Conservation (phyloP, 2,113 vertebrate genomes). For the Himantopus leucocephalus region DNA sequence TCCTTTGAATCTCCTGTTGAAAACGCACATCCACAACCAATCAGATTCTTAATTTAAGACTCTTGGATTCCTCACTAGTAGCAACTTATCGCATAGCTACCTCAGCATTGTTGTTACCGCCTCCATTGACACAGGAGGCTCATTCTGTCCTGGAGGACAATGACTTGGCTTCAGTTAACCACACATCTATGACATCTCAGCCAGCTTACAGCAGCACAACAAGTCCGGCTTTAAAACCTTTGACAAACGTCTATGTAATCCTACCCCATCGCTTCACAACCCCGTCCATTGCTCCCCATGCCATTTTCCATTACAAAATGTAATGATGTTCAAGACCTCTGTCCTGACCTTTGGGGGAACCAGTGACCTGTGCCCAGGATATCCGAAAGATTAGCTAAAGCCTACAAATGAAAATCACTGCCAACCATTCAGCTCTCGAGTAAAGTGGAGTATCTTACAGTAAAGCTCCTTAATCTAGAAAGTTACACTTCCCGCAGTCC, state of each 20-base stretch:
- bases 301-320: background rate
- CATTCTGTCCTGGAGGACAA: background rate
- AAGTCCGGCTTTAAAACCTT: background rate
- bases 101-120: background rate
- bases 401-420: background rate
- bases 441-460: background rate
- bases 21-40: background rate
- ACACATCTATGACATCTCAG: background rate
- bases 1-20: background rate
- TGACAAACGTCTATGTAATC: background rate
- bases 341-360: background rate
- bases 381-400: background rate
- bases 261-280: background rate
- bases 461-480: background rate
- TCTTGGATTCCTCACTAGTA: background rate
- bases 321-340: background rate
- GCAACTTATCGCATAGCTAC: background rate
- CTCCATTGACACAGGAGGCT: background rate
- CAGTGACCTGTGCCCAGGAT: background rate
- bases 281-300: background rate
- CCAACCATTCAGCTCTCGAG: background rate
- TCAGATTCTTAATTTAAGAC: background rate
- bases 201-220: rapidly evolving
- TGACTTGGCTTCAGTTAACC: background rate
- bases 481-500: background rate